A percentile compares a stretch with the other conserved stretches of the same genome.
Conservation (phyloP, 2,888 invertebrate species). For the Candidula unifasciata region DNA sequence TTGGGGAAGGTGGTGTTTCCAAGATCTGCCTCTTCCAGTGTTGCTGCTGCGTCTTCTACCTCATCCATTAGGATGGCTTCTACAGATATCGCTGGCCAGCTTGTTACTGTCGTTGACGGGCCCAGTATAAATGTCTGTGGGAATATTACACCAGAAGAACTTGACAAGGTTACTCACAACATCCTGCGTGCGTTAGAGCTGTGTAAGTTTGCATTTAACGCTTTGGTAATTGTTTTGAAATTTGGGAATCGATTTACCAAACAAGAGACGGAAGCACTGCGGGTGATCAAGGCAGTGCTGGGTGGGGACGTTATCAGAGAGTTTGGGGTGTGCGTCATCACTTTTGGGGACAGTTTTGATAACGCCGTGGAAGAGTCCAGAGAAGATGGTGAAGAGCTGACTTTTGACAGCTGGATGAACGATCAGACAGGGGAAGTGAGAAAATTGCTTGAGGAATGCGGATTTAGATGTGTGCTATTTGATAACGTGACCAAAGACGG, state of each 20-base stretch:
- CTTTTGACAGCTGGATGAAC: constrained; percentile 21
- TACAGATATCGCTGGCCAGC: neutral
- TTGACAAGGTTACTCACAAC: neutral
- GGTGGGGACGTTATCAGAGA: constrained; percentile 37
- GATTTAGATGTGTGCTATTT: constrained; percentile 31
- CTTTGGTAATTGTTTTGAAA: constrained; percentile 31
- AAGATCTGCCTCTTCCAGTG: neutral
- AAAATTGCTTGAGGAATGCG: constrained; percentile 39
- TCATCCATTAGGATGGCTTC: neutral
- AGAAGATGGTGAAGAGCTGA: neutral
- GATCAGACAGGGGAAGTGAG: constrained; percentile 5
- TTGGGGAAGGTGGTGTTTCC: neutral
- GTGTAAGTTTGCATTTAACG: constrained; percentile 7
- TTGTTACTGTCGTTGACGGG: constrained; percentile 34
- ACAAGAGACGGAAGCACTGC: constrained; percentile 32
- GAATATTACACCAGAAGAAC: neutral
- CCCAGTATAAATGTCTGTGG: constrained; percentile 22
- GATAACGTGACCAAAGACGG: constrained; percentile 18
- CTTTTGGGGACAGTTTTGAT: constrained; percentile 39
- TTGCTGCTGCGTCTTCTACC: neutral
- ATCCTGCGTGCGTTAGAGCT: neutral
- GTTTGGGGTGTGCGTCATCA: constrained; percentile 41
- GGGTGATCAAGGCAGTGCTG: constrained; percentile 32
- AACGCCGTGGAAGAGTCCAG: neutral
- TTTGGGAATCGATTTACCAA: constrained; percentile 29